Conservation (phyloP, 2,113 vertebrate genomes). For the mouse (Mus musculus) region DNA sequence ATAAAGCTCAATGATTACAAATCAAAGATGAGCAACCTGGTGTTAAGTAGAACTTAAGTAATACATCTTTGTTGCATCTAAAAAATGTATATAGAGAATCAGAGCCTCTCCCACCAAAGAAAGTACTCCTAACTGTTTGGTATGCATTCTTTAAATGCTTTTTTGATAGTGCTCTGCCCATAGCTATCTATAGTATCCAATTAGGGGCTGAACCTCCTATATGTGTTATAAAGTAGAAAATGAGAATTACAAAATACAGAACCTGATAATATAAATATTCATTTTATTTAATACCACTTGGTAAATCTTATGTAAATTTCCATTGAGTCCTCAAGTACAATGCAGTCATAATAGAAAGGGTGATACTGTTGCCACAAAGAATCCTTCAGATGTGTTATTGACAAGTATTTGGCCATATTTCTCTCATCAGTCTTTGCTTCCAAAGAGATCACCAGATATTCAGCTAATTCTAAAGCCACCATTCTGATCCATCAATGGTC, state of each 20-base stretch:
- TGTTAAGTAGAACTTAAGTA: neutral
- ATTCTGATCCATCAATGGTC: neutral
- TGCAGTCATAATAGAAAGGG: neutral
- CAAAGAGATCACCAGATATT: neutral
- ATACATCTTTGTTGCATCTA: neutral
- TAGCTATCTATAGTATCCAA: neutral
- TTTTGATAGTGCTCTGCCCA: neutral
- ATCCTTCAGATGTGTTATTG: neutral
- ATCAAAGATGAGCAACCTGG: neutral
- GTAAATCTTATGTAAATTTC: neutral
- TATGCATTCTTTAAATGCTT: neutral
- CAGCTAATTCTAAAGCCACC: neutral
- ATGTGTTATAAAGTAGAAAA: constrained; percentile 10
- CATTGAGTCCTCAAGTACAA: neutral
- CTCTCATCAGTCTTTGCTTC: neutral
- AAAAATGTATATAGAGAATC: neutral
- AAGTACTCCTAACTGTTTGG: neutral
- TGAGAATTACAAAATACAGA: neutral
- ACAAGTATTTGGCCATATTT: neutral
- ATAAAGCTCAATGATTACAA: neutral
- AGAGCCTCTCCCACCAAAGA: neutral
- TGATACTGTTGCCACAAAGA: neutral
- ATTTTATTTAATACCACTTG: neutral
- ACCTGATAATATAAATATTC: constrained; percentile 16
- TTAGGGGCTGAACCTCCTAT: neutral